phyloP scores from a whole-genome alignment of 1,140 invertebrate genomes.

The Drosophila leontia region DNA sequence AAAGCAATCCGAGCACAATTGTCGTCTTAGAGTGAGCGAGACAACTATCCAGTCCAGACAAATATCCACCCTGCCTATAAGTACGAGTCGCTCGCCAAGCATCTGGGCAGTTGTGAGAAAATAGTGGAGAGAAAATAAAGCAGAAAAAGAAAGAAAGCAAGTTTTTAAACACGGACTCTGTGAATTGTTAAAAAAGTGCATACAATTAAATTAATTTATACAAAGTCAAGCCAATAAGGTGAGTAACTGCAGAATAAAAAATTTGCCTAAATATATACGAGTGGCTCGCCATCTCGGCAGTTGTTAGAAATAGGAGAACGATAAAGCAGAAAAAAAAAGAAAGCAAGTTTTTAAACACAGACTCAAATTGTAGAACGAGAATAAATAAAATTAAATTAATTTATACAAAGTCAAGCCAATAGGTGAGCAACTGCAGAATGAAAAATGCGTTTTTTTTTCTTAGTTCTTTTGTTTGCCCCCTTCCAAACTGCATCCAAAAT shows the following conservation, averaged over 20 bases:
- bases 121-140: conserved; percentile 28
- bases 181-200: conserved; percentile 42
- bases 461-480: neutral
- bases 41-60: neutral
- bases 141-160: conserved; percentile 18
- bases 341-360: conserved; percentile 45
- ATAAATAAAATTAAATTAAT: conserved; percentile 4
- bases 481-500: conserved; percentile 25
- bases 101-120: conserved; percentile 31
- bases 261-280: conserved; percentile 40
- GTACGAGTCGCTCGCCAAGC: conserved; percentile 6
- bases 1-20: conserved; percentile 4
- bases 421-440: conserved; percentile 21
- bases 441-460: neutral
- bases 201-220: conserved; percentile 11
- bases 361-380: conserved; percentile 31
- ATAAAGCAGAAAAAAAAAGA: neutral
- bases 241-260: neutral
- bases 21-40: conserved; percentile 9
- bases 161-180: conserved; percentile 36
- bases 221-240: conserved; percentile 33
- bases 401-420: conserved; percentile 14
- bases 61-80: conserved; percentile 26
- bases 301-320: conserved; percentile 33
- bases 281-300: conserved; percentile 1